Base-by-base conservation (phyloP, 2,888 invertebrate species). In the Ophioninae sp. region DNA sequence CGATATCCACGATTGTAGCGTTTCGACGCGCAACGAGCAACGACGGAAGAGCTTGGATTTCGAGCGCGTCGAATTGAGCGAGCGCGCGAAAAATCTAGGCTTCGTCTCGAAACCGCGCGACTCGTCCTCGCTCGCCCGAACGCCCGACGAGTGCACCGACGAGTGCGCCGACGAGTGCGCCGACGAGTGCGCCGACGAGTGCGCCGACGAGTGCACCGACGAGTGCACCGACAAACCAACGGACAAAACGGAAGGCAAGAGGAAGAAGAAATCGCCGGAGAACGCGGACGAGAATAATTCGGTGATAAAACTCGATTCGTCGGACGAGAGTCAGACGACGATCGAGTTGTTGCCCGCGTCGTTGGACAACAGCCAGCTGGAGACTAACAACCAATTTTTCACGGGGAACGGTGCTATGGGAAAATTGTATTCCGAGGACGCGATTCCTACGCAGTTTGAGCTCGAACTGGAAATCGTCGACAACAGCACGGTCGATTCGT, bases 321-420 rank as follows among this genome's bases (percentile, higher is more conserved):
- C 91, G 13, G 92, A 93, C 56, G 92, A 92, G 63, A 93, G 91
- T 85, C 91, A 92, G 84, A 91, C 91, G 6, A 92, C 92, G 0
- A 91, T 74, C 6, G 73, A 74, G 30, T 39, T 74, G 3, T 74
- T 74, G 51, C 73, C 73, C 0, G 73, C 73, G 10, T 74, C 73
- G 10, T 44, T 63, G 63, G 63, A 64, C 22, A 74, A 74, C 13
- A 63, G 37, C 39, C 75, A 20, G 1, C 30, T 80, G 9, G 80
- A 82, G n/a, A 59, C 72, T 20, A 75, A 41, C 13, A 83, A 83
- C 22, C 56, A 56, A 23, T 67, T 22, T 76, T 71, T 59, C 58
- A 56, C 77, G 17, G 64, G 23, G 17, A 80, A 84, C 37, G 82
- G 79, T 8, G 63, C 77, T 13, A 82, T 87, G 79, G 86, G 85